These are phyloP conservation scores for Phyllostomus discolor DNA, from an alignment of 2,113 vertebrate species.

Conservation along the genomic window DNA sequence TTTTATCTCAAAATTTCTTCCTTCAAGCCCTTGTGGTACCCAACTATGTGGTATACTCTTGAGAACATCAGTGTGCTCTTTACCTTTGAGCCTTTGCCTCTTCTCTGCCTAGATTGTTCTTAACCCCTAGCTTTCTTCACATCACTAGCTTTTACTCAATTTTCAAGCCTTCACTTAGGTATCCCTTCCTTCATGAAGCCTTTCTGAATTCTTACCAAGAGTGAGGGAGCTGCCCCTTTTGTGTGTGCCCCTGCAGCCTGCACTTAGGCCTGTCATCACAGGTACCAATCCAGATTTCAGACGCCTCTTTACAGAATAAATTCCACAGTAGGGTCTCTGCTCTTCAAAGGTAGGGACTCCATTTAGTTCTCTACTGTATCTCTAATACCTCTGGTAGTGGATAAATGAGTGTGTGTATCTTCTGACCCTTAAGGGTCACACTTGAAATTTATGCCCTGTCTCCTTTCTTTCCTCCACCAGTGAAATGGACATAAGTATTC, in stretches of 20 bases:
- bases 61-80: background rate
- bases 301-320: background rate
- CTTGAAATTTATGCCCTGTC: background rate
- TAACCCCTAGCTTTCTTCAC: background rate
- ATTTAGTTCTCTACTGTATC: background rate
- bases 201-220: background rate
- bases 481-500: background rate
- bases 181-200: background rate
- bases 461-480: background rate
- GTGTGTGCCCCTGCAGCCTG: background rate
- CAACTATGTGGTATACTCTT: background rate
- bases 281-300: background rate
- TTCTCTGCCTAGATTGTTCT: background rate
- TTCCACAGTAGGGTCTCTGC: background rate
- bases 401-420: background rate
- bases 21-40: background rate
- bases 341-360: background rate
- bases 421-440: background rate
- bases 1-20: background rate
- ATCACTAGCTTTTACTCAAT: background rate
- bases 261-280: background rate
- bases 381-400: background rate
- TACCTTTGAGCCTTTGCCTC: background rate
- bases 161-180: background rate
- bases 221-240: background rate